phyloP scores from a whole-genome alignment of 2,797 vertebrate genomes.

The Sebastes diaconus region DNA sequence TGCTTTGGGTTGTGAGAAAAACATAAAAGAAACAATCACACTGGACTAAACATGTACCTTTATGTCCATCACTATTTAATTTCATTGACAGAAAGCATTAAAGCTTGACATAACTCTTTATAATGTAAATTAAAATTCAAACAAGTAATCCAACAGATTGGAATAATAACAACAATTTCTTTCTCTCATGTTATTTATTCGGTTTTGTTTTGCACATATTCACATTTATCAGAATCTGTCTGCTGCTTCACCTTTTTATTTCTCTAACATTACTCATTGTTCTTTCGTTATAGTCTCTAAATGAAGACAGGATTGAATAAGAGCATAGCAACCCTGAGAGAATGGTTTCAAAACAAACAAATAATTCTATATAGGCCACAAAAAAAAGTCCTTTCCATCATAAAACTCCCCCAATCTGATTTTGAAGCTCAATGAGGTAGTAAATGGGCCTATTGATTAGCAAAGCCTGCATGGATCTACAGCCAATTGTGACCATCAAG shows the following conservation, averaged over 20 bases:
- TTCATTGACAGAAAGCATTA: background rate
- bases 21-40: background rate
- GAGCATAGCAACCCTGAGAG: background rate
- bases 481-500: conserved; percentile 14
- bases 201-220: background rate
- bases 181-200: background rate
- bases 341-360: background rate
- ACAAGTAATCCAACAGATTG: background rate
- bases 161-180: background rate
- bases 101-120: background rate
- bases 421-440: conserved; percentile 11
- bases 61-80: background rate
- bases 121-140: background rate
- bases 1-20: conserved; percentile 1
- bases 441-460: conserved; percentile 48
- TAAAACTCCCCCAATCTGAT: background rate
- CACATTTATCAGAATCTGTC: background rate
- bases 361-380: background rate
- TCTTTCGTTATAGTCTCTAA: background rate
- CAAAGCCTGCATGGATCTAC: conserved; percentile 13
- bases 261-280: background rate
- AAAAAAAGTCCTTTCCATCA: background rate
- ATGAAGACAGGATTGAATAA: background rate
- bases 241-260: background rate
- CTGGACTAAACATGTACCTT: background rate